These are phyloP conservation scores for Aphodius sticticus DNA, from an alignment of 2,888 invertebrate genomes.

Conservation along the genomic window DNA sequence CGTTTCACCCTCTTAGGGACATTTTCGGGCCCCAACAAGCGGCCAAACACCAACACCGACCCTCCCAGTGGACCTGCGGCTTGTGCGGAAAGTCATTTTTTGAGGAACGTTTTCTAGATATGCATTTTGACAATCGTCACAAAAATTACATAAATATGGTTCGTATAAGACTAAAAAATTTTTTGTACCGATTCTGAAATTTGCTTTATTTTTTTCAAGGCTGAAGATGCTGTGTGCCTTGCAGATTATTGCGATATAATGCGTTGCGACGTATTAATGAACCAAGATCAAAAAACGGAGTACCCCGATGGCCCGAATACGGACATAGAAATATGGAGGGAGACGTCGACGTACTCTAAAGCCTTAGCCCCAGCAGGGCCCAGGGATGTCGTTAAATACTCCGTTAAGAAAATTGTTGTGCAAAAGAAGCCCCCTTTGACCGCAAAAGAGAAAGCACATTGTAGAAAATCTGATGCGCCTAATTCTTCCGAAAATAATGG, in stretches of 20 bases:
- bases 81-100: slow-evolving; percentile 92
- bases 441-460: slow-evolving; percentile 48
- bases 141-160: slow-evolving; percentile 85
- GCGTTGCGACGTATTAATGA: slow-evolving; percentile 88
- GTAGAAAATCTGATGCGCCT: slow-evolving; percentile 55
- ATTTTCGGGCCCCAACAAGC: slow-evolving; percentile 88
- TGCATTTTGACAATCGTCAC: slow-evolving; percentile 90
- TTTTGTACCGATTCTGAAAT: not conserved
- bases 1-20: slow-evolving; percentile 87
- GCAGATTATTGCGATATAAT: slow-evolving; percentile 96
- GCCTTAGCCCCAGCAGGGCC: slow-evolving; percentile 64
- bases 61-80: slow-evolving; percentile 90
- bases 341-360: slow-evolving; percentile 73
- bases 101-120: slow-evolving; percentile 85
- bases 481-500: slow-evolving; percentile 44
- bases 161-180: slow-evolving; percentile 27
- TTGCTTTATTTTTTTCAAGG: slow-evolving; percentile 62
- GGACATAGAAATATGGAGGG: slow-evolving; percentile 86
- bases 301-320: slow-evolving; percentile 74
- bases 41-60: slow-evolving; percentile 84
- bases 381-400: slow-evolving; percentile 58
- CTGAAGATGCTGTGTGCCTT: slow-evolving; percentile 90
- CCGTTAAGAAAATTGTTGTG: slow-evolving; percentile 49
- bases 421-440: slow-evolving; percentile 37
- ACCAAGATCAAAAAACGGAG: slow-evolving; percentile 74